phyloP scores from a whole-genome alignment of 2,113 vertebrate genomes.

The Caloenas nicobarica region DNA sequence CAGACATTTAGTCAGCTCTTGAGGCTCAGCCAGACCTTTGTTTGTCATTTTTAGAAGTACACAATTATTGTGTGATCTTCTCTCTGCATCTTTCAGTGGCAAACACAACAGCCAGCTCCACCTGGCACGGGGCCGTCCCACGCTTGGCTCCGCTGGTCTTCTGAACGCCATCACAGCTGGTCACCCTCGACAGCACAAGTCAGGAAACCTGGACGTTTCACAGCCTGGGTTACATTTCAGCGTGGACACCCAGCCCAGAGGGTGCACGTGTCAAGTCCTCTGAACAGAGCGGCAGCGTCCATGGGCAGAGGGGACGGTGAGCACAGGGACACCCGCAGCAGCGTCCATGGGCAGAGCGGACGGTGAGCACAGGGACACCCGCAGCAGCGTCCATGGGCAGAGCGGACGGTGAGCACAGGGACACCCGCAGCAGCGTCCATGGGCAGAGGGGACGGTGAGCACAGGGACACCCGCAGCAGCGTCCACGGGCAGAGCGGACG shows the following conservation, averaged over 20 bases:
- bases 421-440: not conserved
- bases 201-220: rapidly evolving
- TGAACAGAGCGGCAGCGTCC: not conserved
- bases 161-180: rapidly evolving
- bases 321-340: not conserved
- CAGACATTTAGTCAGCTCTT: not conserved
- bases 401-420: too few species aligned
- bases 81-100: not conserved
- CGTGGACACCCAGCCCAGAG: not conserved
- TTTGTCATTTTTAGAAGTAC: not conserved
- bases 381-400: not conserved
- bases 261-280: rapidly evolving
- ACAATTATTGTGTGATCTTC: not conserved
- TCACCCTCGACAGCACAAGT: too few species aligned
- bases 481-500: too few species aligned
- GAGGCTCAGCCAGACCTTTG: not conserved
- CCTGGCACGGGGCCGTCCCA: rapidly evolving
- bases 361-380: too few species aligned
- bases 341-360: too few species aligned
- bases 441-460: too few species aligned
- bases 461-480: not conserved
- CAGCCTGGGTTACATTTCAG: rapidly evolving
- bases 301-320: too few species aligned
- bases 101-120: rapidly evolving
- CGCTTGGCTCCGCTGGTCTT: not conserved